Base-by-base conservation (phyloP, 2,888 invertebrate genomes). In the Nomada ruficornis region DNA sequence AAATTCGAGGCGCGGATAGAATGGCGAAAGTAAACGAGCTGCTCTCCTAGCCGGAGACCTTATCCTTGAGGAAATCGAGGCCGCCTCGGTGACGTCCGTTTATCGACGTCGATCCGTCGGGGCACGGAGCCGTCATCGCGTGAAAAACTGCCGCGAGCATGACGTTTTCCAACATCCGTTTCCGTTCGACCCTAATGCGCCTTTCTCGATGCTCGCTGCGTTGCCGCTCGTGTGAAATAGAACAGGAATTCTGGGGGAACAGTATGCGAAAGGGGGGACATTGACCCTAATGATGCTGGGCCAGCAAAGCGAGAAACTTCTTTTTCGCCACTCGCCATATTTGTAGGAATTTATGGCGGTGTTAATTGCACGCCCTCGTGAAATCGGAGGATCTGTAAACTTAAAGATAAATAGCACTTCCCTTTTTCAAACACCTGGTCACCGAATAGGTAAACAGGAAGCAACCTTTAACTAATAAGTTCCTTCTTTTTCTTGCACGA, bases 51-150 rank as follows among this genome's bases (percentile, higher is more conserved):
- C 47, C 26, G 20, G 52, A 26, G 72, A 77, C 72, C 80, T 79
- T 84, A 85, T 85, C 87, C 87, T 86, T 83, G 87, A 62, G 44
- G 71, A 71, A 80, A 87, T 84, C 87, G 82, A 87, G 84, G 86
- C 70, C 81, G 81, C 47, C 67, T 73, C 13, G 52, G 26, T 72
- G 68, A 72, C 60, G 79, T 57, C 50, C 50, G 26, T 26, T 84
- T 70, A 83, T 81, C 75, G 79, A 74, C 60, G 77, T 54, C 64
- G 67, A 80, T 80, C 69, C 68, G 71, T 83, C 68, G 80, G 77
- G 63, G 62, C 26, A 7, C 36, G 36, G 7, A 36, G 36, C 59
- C 36, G 50, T 47, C 77, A 60, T 67, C 52, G 55, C 55, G 54
- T 20, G 55, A 18, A 64, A 74, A 79, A 67, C 67, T 54, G 68